A percentile compares a stretch with the other conserved stretches of the same genome.
phyloP scores from a whole-genome alignment of 2,888 invertebrate species.

The Polyploca ridens region DNA sequence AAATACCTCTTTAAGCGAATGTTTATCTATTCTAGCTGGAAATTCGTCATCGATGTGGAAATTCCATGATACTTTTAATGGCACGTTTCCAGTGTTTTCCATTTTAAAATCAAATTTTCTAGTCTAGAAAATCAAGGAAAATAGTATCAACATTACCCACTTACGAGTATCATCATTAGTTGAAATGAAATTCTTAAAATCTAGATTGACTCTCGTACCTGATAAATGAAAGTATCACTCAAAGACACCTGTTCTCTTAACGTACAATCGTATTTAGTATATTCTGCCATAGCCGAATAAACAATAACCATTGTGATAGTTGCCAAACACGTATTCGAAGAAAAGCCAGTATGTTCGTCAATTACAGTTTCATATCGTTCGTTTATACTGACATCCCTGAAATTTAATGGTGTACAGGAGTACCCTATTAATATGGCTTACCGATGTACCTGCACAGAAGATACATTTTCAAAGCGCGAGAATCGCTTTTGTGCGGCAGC shows the following conservation, averaged over 20 bases:
- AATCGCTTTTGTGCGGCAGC: too few relatives aligned
- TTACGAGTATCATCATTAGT: neutral
- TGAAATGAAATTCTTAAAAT: slow-evolving; percentile 9
- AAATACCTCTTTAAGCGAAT: slow-evolving; percentile 34
- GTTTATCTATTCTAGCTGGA: slow-evolving; percentile 66
- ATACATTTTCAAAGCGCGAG: too few relatives aligned
- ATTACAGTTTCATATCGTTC: slow-evolving; percentile 59
- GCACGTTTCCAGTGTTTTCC: slow-evolving; percentile 66
- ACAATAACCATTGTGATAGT: slow-evolving; percentile 71
- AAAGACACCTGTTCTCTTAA: slow-evolving; percentile 70
- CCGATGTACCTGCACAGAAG: too few relatives aligned
- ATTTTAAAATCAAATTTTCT: slow-evolving; percentile 64
- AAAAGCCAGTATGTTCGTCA: slow-evolving; percentile 54
- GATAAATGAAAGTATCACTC: slow-evolving; percentile 83
- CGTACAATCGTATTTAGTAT: slow-evolving; percentile 74
- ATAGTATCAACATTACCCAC: slow-evolving; percentile 6
- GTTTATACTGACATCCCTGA: slow-evolving; percentile 58
- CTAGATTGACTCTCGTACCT: slow-evolving; percentile 45
- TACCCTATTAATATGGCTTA: too few relatives aligned
- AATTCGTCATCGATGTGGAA: slow-evolving; percentile 74
- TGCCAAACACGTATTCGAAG: slow-evolving; percentile 44
- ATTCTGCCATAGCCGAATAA: slow-evolving; percentile 80
- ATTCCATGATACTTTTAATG: slow-evolving; percentile 70
- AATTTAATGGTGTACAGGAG: slow-evolving; percentile 16
- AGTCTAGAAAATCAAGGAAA: slow-evolving; percentile 43